Percentiles rank a stretch among this genome's conserved stretches.
Conservation (phyloP, 2,797 vertebrate genomes). For the Scomberomorus guttatus region DNA sequence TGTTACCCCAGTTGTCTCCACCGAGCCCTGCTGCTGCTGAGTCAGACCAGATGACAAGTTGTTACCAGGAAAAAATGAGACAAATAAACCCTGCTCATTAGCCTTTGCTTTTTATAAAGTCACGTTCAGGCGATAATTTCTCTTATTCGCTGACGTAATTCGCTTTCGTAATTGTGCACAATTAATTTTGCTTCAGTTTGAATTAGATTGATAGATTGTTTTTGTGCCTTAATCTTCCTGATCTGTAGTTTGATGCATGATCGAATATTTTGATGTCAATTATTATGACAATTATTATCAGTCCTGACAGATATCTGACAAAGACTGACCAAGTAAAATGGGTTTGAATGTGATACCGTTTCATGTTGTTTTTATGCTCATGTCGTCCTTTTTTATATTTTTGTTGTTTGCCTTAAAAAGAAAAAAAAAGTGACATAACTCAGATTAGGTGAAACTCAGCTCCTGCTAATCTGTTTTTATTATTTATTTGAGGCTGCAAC, state of each 20-base stretch:
- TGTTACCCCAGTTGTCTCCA: slow-evolving; percentile 49
- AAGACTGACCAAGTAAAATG: neutral
- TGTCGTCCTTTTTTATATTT: neutral
- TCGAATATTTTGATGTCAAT: slow-evolving; percentile 1
- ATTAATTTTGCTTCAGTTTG: slow-evolving; percentile 10
- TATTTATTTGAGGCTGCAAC: neutral
- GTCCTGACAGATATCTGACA: neutral
- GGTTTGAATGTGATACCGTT: neutral
- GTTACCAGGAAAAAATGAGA: slow-evolving; percentile 42
- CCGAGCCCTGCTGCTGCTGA: slow-evolving; percentile 59
- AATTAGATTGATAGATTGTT: neutral
- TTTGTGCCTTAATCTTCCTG: neutral
- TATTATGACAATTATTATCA: neutral
- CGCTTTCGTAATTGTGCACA: no score
- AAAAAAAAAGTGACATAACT: neutral
- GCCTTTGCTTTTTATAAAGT: slow-evolving; percentile 25
- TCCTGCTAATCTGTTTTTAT: neutral
- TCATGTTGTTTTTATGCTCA: neutral
- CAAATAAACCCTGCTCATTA: slow-evolving; percentile 38
- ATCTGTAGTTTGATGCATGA: neutral
- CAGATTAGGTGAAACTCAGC: neutral
- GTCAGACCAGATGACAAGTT: slow-evolving; percentile 55
- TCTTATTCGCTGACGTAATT: neutral
- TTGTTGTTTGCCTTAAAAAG: neutral
- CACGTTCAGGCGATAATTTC: neutral